Base-by-base conservation (phyloP, 1,140 invertebrate genomes). In the Physella acuta region DNA sequence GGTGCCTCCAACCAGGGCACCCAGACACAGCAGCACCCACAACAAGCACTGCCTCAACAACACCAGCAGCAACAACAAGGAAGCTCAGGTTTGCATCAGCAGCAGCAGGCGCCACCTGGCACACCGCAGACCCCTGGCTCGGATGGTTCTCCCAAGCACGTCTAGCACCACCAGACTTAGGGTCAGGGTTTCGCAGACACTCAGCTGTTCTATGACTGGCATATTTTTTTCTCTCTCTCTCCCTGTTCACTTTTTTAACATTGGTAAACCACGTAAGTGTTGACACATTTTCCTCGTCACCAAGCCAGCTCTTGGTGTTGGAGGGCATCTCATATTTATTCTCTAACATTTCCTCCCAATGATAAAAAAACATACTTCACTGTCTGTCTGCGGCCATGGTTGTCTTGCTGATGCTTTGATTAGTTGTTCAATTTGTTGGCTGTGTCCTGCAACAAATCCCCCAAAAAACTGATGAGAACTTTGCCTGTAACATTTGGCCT, bases 121-220 rank as follows among this genome's bases (percentile, higher is more conserved):
- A 4, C 1, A 14, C 52, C 64, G 14, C 51, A 20, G 28, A 66
- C 64, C n/a, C 52, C 64, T 20, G 64, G 52, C 0, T 8, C 51
- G 3, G 64, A 55, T 39, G 31, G 28, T 34, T 66, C 64, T 8
- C 64, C 64, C 2, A 66, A 66, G 59, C 59, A 61, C 1, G 33
- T n/a, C 3, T 28, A 30, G n/a, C 56, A 30, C 5, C 30, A 28
- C 56, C 16, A 5, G 26, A 55, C 4, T 55, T 14, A n/a, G 24
- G 16, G 11, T 55, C 4, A 26, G 16, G 11, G 52, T n/a, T 3
- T 30, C 30, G 5, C 8, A 11, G 30, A 16, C 56, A 33, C n/a
- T 28, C 3, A n/a, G 33, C 33, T 16, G 26, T 28, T 58, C 30
- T 14, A 5, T n/a, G 5, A 55, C 11, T 55, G 26, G 16, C 16